A percentile compares a stretch with the other conserved stretches of the same genome.
Conservation (phyloP, 2,797 vertebrate genomes). For the Eidolon dupreanum region DNA sequence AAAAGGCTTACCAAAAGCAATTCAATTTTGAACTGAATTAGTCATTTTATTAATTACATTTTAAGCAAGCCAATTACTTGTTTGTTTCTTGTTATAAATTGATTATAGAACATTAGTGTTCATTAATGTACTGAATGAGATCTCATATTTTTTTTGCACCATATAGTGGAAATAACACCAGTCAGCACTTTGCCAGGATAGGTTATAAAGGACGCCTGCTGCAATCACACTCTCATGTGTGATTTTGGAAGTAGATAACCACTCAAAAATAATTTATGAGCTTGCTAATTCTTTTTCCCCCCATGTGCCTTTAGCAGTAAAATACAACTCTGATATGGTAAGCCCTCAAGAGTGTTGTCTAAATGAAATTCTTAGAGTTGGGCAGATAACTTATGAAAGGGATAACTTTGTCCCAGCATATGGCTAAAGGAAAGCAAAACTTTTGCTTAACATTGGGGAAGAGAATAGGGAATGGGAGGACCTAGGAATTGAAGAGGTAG, state of each 20-base stretch:
- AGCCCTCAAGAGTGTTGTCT: neutral
- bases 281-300: neutral
- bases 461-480: neutral
- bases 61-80: constrained; percentile 57
- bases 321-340: neutral
- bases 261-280: constrained; percentile 26
- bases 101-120: constrained; percentile 56
- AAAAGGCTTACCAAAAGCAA: constrained; percentile 58
- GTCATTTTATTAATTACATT: constrained; percentile 69
- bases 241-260: neutral
- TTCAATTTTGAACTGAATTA: constrained; percentile 58
- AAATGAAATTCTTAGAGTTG: constrained; percentile 38
- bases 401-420: constrained; percentile 15
- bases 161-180: constrained; percentile 40
- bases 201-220: neutral
- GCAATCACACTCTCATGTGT: neutral
- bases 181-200: neutral
- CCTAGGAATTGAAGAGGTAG: neutral
- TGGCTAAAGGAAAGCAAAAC: neutral
- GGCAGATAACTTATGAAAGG: constrained; percentile 7
- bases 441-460: constrained; percentile 30
- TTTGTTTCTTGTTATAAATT: constrained; percentile 62
- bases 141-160: constrained; percentile 45
- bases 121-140: constrained; percentile 53
- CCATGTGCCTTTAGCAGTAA: neutral